Conservation (phyloP, 2,797 vertebrate species). For the Gymnothorax javanicus region DNA sequence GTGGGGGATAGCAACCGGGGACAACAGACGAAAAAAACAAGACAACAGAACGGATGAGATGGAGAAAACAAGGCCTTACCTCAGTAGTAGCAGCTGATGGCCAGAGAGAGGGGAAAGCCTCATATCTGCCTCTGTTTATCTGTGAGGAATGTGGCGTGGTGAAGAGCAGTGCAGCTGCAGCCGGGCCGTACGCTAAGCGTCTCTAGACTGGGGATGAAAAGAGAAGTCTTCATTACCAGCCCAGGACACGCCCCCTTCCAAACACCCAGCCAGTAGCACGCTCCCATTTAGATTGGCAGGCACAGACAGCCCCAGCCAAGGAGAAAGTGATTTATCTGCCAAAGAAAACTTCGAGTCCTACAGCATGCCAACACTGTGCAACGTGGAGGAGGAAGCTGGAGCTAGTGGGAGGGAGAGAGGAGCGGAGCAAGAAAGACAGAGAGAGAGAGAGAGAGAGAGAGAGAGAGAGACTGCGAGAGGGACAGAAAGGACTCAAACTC, state of each 20-base stretch:
- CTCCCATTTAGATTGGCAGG: constrained; percentile 62
- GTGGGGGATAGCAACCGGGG: not conserved
- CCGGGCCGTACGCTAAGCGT: constrained; percentile 76
- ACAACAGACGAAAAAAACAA: constrained; percentile 18
- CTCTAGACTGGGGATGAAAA: constrained; percentile 89
- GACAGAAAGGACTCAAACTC: not conserved
- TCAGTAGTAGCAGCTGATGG: constrained; percentile 34
- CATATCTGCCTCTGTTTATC: constrained; percentile 65
- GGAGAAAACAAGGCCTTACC: not conserved
- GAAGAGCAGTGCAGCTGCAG: constrained; percentile 72
- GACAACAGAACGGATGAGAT: not conserved
- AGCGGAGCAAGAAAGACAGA: constrained; percentile 1
- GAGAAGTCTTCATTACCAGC: constrained; percentile 92
- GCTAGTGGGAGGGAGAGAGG: constrained; percentile 20
- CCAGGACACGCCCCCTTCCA: constrained; percentile 79
- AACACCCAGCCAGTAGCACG: constrained; percentile 85
- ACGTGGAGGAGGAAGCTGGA: constrained; percentile 22
- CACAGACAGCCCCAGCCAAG: constrained; percentile 70
- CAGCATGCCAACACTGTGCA: constrained; percentile 63
- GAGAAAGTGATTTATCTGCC: constrained; percentile 70
- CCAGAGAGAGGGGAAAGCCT: constrained; percentile 59
- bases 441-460: constrained; percentile 21
- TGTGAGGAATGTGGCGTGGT: constrained; percentile 46
- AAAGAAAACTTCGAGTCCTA: constrained; percentile 71
- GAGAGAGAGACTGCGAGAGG: not conserved